Conservation (phyloP, 2,888 invertebrate species). For the Agapostemon virescens region DNA sequence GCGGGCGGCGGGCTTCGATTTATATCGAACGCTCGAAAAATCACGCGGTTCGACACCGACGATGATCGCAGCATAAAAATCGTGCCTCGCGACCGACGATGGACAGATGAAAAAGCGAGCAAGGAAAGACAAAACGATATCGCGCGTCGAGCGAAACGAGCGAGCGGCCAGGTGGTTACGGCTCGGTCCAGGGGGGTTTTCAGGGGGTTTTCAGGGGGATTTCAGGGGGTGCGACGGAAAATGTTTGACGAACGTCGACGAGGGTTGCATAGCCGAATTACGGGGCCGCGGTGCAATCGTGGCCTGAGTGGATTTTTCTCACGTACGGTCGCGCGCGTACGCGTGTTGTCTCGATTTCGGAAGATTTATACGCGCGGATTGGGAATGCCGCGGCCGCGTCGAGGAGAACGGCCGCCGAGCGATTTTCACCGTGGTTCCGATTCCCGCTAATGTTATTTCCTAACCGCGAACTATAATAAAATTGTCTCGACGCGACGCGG, state of each 20-base stretch:
- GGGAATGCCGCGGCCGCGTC: constrained; percentile 14
- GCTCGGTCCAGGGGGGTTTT: not conserved
- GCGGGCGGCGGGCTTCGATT: constrained; percentile 14
- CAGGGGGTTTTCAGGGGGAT: too few species aligned
- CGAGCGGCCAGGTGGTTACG: not conserved
- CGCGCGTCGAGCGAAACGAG: constrained; percentile 12
- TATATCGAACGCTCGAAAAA: constrained; percentile 37
- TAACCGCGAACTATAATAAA: not conserved
- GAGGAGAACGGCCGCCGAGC: not conserved
- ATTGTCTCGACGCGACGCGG: not conserved
- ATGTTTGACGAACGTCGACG: constrained; percentile 55
- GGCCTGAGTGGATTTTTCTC: constrained; percentile 40
- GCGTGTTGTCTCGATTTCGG: constrained; percentile 26
- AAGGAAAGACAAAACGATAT: constrained; percentile 33
- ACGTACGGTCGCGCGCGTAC: constrained; percentile 20
- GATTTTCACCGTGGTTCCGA: not conserved
- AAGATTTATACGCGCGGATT: constrained; percentile 34
- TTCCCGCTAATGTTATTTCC: not conserved
- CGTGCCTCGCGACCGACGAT: constrained; percentile 32
- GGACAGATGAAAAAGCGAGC: constrained; percentile 37
- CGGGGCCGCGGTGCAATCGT: constrained; percentile 30
- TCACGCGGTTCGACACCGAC: constrained; percentile 21
- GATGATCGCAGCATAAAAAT: constrained; percentile 47
- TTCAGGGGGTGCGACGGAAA: constrained; percentile 2
- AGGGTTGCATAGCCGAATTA: constrained; percentile 41